Evolutionary conservation across 2,113 vertebrate species (phyloP).

Genomic region (Nothocercus nigrocapillus): DNA sequence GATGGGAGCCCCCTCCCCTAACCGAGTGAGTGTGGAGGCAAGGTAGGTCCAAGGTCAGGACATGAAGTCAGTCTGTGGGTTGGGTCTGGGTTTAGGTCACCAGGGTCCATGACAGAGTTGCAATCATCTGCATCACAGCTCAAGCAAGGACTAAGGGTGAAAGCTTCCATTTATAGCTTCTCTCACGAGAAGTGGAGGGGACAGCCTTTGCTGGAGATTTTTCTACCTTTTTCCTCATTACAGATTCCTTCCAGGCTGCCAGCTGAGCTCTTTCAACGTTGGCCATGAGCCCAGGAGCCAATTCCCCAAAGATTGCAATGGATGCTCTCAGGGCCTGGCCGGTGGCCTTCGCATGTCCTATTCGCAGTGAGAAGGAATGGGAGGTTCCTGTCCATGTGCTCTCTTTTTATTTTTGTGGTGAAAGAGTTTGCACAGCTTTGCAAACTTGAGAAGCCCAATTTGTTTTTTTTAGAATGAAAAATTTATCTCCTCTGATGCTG

Average conservation of each 20-base stretch:
- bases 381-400: fast-evolving
- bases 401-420: not conserved
- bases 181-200: not conserved
- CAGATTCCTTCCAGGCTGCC: not conserved
- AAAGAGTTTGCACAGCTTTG: not conserved
- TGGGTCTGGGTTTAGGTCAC: not conserved
- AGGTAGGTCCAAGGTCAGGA: not conserved
- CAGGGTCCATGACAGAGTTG: fast-evolving
- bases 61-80: fast-evolving
- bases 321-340: not conserved
- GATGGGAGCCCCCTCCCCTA: not conserved
- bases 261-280: not conserved
- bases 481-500: not conserved
- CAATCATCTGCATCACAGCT: fast-evolving
- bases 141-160: not conserved
- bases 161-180: not conserved
- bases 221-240: not conserved
- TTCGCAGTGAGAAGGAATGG: not conserved
- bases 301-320: not conserved
- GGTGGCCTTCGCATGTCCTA: not conserved
- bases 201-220: not conserved
- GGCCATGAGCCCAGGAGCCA: not conserved
- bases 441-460: not conserved
- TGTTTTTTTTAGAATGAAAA: not conserved
- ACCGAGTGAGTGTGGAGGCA: not conserved